These are phyloP conservation scores for Vulpes lagopus DNA, from an alignment of 2,113 vertebrate species.

Conservation along the genomic window DNA sequence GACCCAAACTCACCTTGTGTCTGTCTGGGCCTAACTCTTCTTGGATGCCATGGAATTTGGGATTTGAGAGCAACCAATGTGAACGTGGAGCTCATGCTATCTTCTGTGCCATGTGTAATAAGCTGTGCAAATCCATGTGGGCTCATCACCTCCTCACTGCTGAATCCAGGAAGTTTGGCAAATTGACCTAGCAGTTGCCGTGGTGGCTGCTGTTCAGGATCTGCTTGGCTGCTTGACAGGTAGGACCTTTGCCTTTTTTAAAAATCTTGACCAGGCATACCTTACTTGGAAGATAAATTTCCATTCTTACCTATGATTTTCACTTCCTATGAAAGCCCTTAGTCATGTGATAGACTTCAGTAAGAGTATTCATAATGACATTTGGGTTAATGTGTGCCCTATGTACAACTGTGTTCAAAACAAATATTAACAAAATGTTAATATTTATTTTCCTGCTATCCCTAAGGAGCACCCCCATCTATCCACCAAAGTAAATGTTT, in stretches of 20 bases:
- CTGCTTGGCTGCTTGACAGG: neutral
- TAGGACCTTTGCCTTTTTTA: neutral
- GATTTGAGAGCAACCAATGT: neutral
- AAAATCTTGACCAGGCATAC: neutral
- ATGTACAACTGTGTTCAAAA: neutral
- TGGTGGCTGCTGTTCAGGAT: neutral
- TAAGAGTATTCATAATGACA: neutral
- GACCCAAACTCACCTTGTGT: neutral
- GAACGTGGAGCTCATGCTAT: neutral
- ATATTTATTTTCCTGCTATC: neutral
- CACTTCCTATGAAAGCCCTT: neutral
- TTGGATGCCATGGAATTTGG: neutral
- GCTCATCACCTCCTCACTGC: neutral
- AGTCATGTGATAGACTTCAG: neutral
- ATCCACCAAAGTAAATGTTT: conserved; percentile 12
- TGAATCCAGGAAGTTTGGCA: neutral
- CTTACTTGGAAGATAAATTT: neutral
- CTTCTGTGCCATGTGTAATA: neutral
- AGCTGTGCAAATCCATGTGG: neutral
- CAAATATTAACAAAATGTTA: neutral
- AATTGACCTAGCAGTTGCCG: neutral
- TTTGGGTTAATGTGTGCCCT: neutral
- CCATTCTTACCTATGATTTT: neutral
- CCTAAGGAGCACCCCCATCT: neutral
- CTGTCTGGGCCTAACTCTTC: neutral